A percentile compares a stretch with the other conserved stretches of the same genome.
Evolutionary conservation across 1,140 invertebrate species (phyloP).

Genomic region (Metaphire vulgaris): DNA sequence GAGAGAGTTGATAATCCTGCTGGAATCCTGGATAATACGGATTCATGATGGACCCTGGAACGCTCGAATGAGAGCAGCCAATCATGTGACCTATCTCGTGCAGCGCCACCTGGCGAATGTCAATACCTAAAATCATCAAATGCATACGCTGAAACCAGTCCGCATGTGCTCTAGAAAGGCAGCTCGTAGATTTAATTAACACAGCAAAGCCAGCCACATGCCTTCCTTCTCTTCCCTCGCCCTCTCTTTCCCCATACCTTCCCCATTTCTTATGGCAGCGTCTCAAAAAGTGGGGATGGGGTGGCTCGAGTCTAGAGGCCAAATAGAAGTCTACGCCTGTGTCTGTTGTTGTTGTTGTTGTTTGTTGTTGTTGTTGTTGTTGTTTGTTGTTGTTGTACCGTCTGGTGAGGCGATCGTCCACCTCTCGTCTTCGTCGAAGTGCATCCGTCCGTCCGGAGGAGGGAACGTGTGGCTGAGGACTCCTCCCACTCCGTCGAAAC

Average conservation of each 20-base stretch:
- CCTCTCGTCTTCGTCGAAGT: constrained; percentile 81
- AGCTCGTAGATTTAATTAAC: no score
- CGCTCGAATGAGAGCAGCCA: constrained; percentile 80
- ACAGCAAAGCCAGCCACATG: background rate
- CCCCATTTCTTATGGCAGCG: background rate
- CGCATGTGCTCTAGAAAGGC: background rate
- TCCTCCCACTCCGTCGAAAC: constrained; percentile 59
- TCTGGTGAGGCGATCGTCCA: constrained; percentile 56
- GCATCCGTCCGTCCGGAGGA: constrained; percentile 75
- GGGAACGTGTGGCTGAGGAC: constrained; percentile 83
- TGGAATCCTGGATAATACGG: constrained; percentile 86
- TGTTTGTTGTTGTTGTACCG: no score
- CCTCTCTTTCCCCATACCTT: background rate
- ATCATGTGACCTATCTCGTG: constrained; percentile 92
- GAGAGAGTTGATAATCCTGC: constrained; percentile 69
- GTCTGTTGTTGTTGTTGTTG: background rate
- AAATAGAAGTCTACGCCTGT: background rate
- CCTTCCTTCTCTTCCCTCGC: background rate
- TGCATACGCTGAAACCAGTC: background rate
- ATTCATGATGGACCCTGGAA: constrained; percentile 79
- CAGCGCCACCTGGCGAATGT: constrained; percentile 79
- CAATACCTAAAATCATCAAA: constrained; percentile 46
- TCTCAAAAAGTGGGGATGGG: no score
- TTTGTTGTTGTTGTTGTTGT: no score
- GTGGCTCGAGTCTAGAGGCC: no score